phyloP scores from a whole-genome alignment of 2,888 invertebrate species.

The Cordylochernes scorpioides region DNA sequence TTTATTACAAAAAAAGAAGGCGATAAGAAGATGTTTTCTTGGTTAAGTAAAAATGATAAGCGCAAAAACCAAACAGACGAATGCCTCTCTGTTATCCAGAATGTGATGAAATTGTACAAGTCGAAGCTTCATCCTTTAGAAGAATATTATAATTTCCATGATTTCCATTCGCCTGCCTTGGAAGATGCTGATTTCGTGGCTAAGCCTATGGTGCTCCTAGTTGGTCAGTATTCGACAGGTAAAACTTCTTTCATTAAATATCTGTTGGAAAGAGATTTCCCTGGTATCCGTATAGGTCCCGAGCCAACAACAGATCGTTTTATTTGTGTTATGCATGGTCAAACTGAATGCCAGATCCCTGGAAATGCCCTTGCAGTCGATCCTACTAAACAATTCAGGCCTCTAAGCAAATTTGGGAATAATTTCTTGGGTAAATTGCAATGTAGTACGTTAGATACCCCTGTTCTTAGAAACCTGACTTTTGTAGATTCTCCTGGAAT shows the following conservation, averaged over 20 bases:
- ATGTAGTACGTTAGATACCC: constrained; percentile 26
- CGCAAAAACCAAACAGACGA: constrained; percentile 27
- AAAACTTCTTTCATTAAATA: constrained; percentile 19
- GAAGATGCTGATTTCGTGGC: constrained; percentile 28
- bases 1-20: too few species aligned
- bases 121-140: constrained; percentile 41
- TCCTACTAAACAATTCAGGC: constrained; percentile 28
- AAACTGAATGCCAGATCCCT: constrained; percentile 26
- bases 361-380: constrained; percentile 31
- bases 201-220: constrained; percentile 30
- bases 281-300: constrained; percentile 30
- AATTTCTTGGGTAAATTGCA: constrained; percentile 30
- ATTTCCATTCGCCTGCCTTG: constrained; percentile 24
- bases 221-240: constrained; percentile 31
- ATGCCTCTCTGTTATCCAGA: constrained; percentile 55
- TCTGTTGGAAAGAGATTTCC: constrained; percentile 28
- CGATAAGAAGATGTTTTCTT: constrained; percentile 50
- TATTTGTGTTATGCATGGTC: constrained; percentile 27
- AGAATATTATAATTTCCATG: constrained; percentile 22
- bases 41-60: constrained; percentile 42
- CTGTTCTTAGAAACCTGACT: constrained; percentile 28
- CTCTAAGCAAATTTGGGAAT: constrained; percentile 29
- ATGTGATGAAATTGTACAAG: constrained; percentile 68
- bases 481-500: constrained; percentile 29
- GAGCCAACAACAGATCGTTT: constrained; percentile 32